phyloP scores from a whole-genome alignment of 2,113 vertebrate species.

The Turdus rufiventris region DNA sequence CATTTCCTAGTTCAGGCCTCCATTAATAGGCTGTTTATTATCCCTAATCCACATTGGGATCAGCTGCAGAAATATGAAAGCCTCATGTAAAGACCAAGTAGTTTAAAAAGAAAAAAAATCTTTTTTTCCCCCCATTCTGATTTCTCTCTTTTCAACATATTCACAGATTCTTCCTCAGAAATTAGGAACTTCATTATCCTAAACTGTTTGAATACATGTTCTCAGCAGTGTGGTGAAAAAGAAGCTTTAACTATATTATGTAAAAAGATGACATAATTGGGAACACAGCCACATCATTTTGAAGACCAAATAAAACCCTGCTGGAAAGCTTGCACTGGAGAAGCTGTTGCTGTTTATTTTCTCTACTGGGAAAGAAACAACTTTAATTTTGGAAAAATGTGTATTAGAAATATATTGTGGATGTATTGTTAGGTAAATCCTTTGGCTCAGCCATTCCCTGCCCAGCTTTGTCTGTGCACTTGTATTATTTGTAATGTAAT shows the following conservation, averaged over 20 bases:
- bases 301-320: not conserved
- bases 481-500: not conserved
- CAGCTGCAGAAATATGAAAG: constrained; percentile 66
- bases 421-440: not conserved
- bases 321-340: not conserved
- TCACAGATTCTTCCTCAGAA: not conserved
- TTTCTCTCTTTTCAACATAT: not conserved
- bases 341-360: not conserved
- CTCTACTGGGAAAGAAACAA: not conserved
- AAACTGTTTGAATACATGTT: constrained; percentile 8
- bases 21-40: constrained; percentile 84
- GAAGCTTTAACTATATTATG: not conserved
- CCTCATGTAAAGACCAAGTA: constrained; percentile 50
- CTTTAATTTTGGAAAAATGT: not conserved
- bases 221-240: not conserved
- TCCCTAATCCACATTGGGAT: constrained; percentile 76
- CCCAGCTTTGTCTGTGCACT: not conserved
- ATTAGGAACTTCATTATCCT: not conserved
- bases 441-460: not conserved
- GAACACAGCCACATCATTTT: not conserved
- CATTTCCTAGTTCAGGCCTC: constrained; percentile 78
- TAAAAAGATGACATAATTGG: not conserved
- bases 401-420: not conserved
- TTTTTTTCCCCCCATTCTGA: not conserved
- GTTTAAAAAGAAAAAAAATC: not conserved